Evolutionary conservation across 2,113 vertebrate species (phyloP), one percentile per base, ranked within the genome.

Genomic region (Sorex araneus): DNA sequence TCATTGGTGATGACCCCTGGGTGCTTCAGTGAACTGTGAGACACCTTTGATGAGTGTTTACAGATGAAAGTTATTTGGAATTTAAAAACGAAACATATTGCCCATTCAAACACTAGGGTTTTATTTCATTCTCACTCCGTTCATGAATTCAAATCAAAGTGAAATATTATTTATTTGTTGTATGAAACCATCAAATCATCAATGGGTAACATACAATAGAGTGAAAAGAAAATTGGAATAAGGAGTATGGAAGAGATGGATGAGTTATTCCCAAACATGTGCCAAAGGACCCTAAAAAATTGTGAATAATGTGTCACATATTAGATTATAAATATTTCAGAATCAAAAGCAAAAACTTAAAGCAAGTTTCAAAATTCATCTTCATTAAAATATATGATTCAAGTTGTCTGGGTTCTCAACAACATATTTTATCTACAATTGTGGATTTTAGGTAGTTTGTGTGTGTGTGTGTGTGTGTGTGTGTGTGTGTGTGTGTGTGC

Each of bases 11-110:
- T 66, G 91, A 95, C 75, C 84, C 63, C 47, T 10, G 70, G 74
- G 87, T 70, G 47, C 54, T 87, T 90, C 70, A 67, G 70, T 84
- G 91, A 95, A 93, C 69, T 87, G 89, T 92, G 79, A 89, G 80
- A 94, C 82, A 95, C 77, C 60, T 64, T 71, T 47, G 89, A 71
- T 40, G 63, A 78, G 28, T 27, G 84, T 84, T 86, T 67, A 80
- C 81, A 89, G 78, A 85, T 87, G 73, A 64, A 87, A 79, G 81
- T 63, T 82, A 89, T 50, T 91, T 79, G 45, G 77, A 94, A 93
- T 89, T 78, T 91, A 79, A 93, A 93, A 57, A 89, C 69, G 73
- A 92, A 94, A 86, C 6, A 32, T 28, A 93, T 64, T 69, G 64
- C 32, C 54, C 73, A 66, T 27, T 67, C 87, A 76, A 77, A 93